These are phyloP conservation scores for Sebastes matsubarae DNA, from an alignment of 2,797 vertebrate genomes.

Conservation along the genomic window DNA sequence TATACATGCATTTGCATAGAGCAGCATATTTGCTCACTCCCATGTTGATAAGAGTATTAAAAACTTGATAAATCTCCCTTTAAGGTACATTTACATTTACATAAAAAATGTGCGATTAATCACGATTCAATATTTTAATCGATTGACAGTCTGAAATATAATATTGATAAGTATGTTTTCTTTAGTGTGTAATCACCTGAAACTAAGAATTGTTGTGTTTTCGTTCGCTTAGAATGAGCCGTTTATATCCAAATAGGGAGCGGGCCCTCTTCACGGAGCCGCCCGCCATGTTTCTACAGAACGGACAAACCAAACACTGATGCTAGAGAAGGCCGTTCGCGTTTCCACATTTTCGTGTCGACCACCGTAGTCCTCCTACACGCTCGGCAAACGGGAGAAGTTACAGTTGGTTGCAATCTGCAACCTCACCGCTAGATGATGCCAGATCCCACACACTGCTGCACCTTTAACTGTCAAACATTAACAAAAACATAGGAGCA, in stretches of 20 bases:
- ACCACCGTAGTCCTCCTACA: rapidly evolving
- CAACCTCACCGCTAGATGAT: background rate
- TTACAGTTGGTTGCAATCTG: background rate
- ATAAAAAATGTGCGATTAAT: too few species aligned
- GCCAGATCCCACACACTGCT: background rate
- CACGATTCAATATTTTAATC: rapidly evolving
- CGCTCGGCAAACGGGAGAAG: background rate
- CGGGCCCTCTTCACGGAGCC: too few species aligned
- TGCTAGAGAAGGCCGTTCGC: rapidly evolving
- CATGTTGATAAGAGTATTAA: too few species aligned
- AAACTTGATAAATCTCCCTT: too few species aligned
- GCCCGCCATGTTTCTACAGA: too few species aligned
- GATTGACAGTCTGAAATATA: rapidly evolving
- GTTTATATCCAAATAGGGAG: too few species aligned
- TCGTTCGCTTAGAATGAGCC: too few species aligned
- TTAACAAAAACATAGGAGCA: background rate
- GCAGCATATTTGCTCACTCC: rapidly evolving
- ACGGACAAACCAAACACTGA: background rate
- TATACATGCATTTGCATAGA: rapidly evolving
- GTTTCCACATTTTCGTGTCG: background rate
- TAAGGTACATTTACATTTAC: too few species aligned
- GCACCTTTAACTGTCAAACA: background rate
- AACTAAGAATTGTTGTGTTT: too few species aligned
- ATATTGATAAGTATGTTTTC: too few species aligned
- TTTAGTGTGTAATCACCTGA: too few species aligned